These are phyloP conservation scores for Mamestra configurata DNA, from an alignment of 1,140 invertebrate genomes.

Conservation along the genomic window DNA sequence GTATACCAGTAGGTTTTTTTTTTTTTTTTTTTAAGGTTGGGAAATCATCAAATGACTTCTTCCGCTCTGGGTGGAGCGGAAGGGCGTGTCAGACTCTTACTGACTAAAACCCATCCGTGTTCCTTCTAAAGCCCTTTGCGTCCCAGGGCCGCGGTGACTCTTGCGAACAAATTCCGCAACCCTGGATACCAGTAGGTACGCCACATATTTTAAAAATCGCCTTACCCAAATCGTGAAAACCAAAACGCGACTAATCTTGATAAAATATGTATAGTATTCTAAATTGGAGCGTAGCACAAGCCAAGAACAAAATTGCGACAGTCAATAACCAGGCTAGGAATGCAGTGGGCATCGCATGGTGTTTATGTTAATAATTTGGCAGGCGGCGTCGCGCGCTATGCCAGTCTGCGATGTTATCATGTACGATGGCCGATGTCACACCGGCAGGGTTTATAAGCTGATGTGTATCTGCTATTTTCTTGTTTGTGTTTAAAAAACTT, in stretches of 20 bases:
- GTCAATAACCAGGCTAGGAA: slow-evolving; percentile 28
- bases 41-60: too few relatives aligned
- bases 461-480: neutral
- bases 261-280: slow-evolving; percentile 35
- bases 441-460: slow-evolving; percentile 29
- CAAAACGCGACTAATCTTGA: slow-evolving; percentile 15
- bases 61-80: too few relatives aligned
- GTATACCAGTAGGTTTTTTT: too few relatives aligned
- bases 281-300: slow-evolving; percentile 29
- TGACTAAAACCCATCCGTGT: too few relatives aligned
- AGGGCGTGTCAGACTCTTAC: too few relatives aligned
- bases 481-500: too few relatives aligned
- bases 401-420: slow-evolving; percentile 53
- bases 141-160: too few relatives aligned
- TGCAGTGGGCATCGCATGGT: slow-evolving; percentile 31
- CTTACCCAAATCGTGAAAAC: neutral
- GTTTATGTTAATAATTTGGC: slow-evolving; percentile 63
- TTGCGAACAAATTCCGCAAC: too few relatives aligned
- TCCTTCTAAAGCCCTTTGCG: too few relatives aligned
- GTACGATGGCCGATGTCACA: slow-evolving; percentile 55
- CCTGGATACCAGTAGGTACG: too few relatives aligned
- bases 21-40: too few relatives aligned
- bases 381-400: slow-evolving; percentile 48
- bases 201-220: neutral
- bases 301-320: slow-evolving; percentile 50